A percentile compares a stretch with the other conserved stretches of the same genome.
Conservation (phyloP, 2,797 vertebrate species). For the Poeciliopsis turneri region DNA sequence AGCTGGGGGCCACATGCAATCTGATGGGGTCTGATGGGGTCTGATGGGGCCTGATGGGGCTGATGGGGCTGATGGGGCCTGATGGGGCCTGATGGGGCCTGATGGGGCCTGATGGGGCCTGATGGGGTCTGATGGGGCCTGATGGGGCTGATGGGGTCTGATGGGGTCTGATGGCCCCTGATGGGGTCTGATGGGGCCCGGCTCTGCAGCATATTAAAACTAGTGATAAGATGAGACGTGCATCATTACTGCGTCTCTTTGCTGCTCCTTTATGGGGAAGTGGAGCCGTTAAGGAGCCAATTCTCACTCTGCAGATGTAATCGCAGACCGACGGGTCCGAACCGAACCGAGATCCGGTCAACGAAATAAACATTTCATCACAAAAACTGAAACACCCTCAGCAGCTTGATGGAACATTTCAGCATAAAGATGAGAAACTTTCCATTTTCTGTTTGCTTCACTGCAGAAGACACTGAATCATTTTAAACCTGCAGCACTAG, state of each 20-base stretch:
- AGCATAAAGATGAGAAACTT: not conserved
- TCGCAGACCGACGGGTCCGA: slow-evolving; percentile 13
- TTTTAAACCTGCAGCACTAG: not conserved
- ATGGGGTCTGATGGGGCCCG: no score
- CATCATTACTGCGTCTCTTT: slow-evolving; percentile 52
- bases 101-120: no score
- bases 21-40: slow-evolving; percentile 23
- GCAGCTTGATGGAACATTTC: not conserved
- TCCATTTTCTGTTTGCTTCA: not conserved
- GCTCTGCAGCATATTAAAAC: slow-evolving; percentile 59
- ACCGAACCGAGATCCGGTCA: slow-evolving; percentile 1
- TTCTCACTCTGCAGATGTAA: slow-evolving; percentile 6
- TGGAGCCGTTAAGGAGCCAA: slow-evolving; percentile 14
- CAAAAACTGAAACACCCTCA: not conserved
- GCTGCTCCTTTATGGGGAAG: slow-evolving; percentile 23
- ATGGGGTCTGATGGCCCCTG: no score
- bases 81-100: no score
- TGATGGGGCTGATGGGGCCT: no score
- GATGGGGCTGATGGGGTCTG: no score
- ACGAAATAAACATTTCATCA: slow-evolving; percentile 9
- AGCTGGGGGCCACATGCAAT: slow-evolving; percentile 61
- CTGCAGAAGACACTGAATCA: not conserved
- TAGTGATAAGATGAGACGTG: slow-evolving; percentile 48
- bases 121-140: not conserved
- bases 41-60: not conserved